phyloP scores from a whole-genome alignment of 2,113 vertebrate species.

The Antidorcas marsupialis region DNA sequence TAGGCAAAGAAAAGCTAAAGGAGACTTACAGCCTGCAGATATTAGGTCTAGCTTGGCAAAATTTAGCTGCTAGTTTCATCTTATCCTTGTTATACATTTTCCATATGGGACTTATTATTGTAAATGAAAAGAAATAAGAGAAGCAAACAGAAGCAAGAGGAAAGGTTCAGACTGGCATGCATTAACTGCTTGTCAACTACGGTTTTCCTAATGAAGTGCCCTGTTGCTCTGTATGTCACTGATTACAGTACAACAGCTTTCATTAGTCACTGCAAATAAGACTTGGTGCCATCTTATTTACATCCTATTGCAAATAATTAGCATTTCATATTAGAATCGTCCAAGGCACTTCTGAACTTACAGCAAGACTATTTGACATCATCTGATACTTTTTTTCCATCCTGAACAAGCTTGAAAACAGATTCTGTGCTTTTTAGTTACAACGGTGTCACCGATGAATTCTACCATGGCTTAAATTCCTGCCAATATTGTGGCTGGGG shows the following conservation, averaged over 20 bases:
- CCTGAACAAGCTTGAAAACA: slow-evolving; percentile 50
- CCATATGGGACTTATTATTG: slow-evolving; percentile 71
- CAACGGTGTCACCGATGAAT: slow-evolving; percentile 55
- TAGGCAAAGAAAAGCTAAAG: slow-evolving; percentile 67
- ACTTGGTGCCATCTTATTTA: slow-evolving; percentile 82
- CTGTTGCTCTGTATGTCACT: slow-evolving; percentile 80
- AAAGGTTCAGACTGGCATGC: slow-evolving; percentile 72
- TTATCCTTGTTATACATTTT: slow-evolving; percentile 55
- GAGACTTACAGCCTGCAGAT: slow-evolving; percentile 29
- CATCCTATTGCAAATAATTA: slow-evolving; percentile 80
- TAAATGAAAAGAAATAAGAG: slow-evolving; percentile 61
- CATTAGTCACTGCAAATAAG: slow-evolving; percentile 81
- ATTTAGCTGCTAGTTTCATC: slow-evolving; percentile 55
- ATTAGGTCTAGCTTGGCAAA: slow-evolving; percentile 61
- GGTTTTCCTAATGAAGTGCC: slow-evolving; percentile 82
- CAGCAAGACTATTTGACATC: slow-evolving; percentile 68
- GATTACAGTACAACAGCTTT: slow-evolving; percentile 80
- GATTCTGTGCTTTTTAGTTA: slow-evolving; percentile 53
- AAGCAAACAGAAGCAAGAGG: slow-evolving; percentile 61
- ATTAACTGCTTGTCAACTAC: slow-evolving; percentile 77
- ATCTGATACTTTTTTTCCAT: slow-evolving; percentile 58
- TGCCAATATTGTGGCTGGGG: slow-evolving; percentile 63
- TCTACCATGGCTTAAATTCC: slow-evolving; percentile 67
- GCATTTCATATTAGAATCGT: slow-evolving; percentile 73
- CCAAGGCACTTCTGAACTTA: slow-evolving; percentile 70